phyloP scores from a whole-genome alignment of 2,113 vertebrate genomes.

The Oryctolagus cuniculus region mOryCun1.1 NC_091436.1:109060501-109061000 shows the following conservation, averaged over 20 bases:
- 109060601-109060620: conserved; percentile 7
- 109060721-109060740: conserved; percentile 12
- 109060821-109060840: background rate
- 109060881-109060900: background rate
- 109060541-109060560: background rate
- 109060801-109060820: background rate
- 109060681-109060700: background rate
- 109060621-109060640: background rate
- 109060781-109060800: conserved; percentile 4
- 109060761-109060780: background rate
- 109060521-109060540: conserved; percentile 1
- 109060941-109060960: background rate
- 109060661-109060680: conserved; percentile 58
- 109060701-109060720: background rate
- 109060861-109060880: background rate
- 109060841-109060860: background rate
- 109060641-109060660: background rate
- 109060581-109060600: background rate
- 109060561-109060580: background rate
- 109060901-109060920: background rate
- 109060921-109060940: background rate
- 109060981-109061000: background rate
- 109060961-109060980: background rate
- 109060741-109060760: background rate
- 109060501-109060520: background rate